Base-by-base conservation (phyloP, 2,888 invertebrate genomes). In the Hirudinaria manillensis region DNA sequence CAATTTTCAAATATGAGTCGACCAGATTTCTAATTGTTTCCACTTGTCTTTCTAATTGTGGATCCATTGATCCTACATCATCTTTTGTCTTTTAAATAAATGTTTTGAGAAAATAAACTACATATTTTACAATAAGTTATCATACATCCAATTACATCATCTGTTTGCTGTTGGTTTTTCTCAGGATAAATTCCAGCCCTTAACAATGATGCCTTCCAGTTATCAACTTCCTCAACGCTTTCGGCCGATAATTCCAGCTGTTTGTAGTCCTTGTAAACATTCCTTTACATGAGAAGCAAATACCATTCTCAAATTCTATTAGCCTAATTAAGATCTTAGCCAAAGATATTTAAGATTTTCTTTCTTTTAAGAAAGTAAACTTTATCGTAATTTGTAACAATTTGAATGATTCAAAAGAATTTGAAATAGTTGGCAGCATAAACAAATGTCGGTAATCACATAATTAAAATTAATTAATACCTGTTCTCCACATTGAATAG, bases 141-240 rank as follows among this genome's bases (percentile, higher is more conserved):
- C n/a, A 7, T 10, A 68, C 21, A 34, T 34, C 2, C 34, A 34
- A 55, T 21, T n/a, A 65, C 77, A 27, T 78, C 78, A 21, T 75
- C 75, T 2, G n/a, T 51, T 3, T 36, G 27, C 10, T 77, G 75
- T 16, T 75, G 68, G 29, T 81, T 91, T 86, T 97, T 95, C 86
- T 99, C 99, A 0, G 99, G 99, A 87, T 99, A 99, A 55, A 99
- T 99, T 70, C 99, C 99, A 76, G 99, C 99, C 79, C 99, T 90
- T 53, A 99, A 89, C 88, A 99, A 97, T 10, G 98, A 98, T 1
- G 99, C 99, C 87, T 99, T 99, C 99, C 98, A 99, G 19, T 95
- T 95, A 85, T 99, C 98, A 19, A 98, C 94, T 81, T 96, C 96
- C 83, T 97, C 97, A 83, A 94, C 92, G 74, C 92, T 95, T 87